These are phyloP conservation scores for Caprella mutica DNA, from an alignment of 2,888 invertebrate species.

Conservation along the genomic window DNA sequence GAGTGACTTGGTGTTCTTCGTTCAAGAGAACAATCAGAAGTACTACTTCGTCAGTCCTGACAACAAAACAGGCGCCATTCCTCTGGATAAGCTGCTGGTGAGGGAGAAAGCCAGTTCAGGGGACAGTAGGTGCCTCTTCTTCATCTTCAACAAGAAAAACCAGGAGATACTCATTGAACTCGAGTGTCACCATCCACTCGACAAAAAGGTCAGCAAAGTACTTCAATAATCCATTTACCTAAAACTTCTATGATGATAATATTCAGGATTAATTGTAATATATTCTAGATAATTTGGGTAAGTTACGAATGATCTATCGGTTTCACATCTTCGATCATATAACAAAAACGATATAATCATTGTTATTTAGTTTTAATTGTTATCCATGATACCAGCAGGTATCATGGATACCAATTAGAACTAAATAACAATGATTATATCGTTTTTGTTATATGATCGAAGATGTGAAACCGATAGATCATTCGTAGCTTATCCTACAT, in stretches of 20 bases:
- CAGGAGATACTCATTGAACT: conserved; percentile 42
- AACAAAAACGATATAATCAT: too few species aligned
- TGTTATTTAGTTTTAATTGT: too few species aligned
- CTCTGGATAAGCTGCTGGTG: conserved; percentile 78
- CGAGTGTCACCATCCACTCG: conserved; percentile 71
- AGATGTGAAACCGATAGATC: too few species aligned
- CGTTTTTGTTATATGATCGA: too few species aligned
- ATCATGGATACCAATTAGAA: too few species aligned
- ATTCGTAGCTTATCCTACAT: too few species aligned
- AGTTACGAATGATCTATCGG: too few species aligned
- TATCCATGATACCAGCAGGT: too few species aligned
- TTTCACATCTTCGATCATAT: too few species aligned
- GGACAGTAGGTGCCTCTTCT: conserved; percentile 69
- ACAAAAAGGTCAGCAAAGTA: conserved; percentile 77
- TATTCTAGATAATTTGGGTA: too few species aligned
- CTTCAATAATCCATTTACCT: conserved; percentile 54
- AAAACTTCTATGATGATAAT: neutral
- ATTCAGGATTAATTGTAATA: too few species aligned
- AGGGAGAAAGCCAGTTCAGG: conserved; percentile 93
- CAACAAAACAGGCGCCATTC: conserved; percentile 77
- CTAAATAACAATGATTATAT: too few species aligned
- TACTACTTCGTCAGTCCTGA: conserved; percentile 54
- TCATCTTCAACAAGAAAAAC: conserved; percentile 84
- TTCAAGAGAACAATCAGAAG: conserved; percentile 84
- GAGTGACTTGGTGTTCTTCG: conserved; percentile 80